A percentile compares a stretch with the other conserved stretches of the same genome.
Conservation (phyloP, 1,140 invertebrate genomes). For the Nephila pilipes region DNA sequence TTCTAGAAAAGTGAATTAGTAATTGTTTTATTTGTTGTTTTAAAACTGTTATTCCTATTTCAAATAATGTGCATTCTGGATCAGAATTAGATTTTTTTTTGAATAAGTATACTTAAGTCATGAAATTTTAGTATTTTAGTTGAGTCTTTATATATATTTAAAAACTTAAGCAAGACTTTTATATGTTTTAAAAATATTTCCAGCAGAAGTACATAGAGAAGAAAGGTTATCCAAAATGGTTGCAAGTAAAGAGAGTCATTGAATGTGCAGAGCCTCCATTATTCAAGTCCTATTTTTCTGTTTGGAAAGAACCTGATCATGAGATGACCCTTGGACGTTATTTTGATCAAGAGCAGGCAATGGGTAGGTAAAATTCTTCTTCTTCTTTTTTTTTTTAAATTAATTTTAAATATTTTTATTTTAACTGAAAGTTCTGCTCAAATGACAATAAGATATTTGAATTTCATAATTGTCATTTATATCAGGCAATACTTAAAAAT, state of each 20-base stretch:
- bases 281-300: slow-evolving; percentile 90
- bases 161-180: too few relatives aligned
- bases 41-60: too few relatives aligned
- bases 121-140: too few relatives aligned
- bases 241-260: slow-evolving; percentile 84
- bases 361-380: not conserved
- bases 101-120: too few relatives aligned
- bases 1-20: too few relatives aligned
- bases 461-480: too few relatives aligned
- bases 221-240: slow-evolving; percentile 65
- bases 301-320: slow-evolving; percentile 85
- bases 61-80: too few relatives aligned
- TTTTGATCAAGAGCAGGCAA: not conserved
- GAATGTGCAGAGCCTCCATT: slow-evolving; percentile 88
- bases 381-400: not conserved
- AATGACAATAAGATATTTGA: too few relatives aligned
- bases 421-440: not conserved
- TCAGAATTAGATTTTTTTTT: too few relatives aligned
- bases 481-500: too few relatives aligned
- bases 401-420: not conserved
- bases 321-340: not conserved
- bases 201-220: slow-evolving; percentile 75
- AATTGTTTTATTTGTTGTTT: too few relatives aligned
- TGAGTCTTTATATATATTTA: too few relatives aligned
- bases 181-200: not conserved